Evolutionary conservation across 2,113 vertebrate species (phyloP).

Genomic region (Dicentrarchus labrax): DNA sequence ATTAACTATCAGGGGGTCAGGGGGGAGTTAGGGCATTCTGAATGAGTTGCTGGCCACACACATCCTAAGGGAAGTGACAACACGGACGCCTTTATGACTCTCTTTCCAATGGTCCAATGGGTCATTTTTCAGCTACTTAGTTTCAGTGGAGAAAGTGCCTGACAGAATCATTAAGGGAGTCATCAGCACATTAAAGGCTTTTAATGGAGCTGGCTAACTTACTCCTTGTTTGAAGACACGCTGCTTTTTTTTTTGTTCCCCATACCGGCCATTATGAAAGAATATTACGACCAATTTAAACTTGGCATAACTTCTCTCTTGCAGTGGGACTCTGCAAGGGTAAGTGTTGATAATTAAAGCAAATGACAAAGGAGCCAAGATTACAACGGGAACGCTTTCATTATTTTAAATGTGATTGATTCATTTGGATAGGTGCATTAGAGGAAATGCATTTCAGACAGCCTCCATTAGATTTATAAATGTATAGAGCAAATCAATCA

Average conservation of each 20-base stretch:
- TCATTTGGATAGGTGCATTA: not conserved
- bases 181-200: slow-evolving; percentile 78
- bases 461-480: not conserved
- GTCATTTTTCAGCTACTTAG: slow-evolving; percentile 82
- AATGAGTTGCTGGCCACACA: slow-evolving; percentile 47
- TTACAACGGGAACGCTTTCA: slow-evolving; percentile 9
- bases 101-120: slow-evolving; percentile 71
- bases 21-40: slow-evolving; percentile 46
- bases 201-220: slow-evolving; percentile 60
- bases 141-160: slow-evolving; percentile 72
- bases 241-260: slow-evolving; percentile 30
- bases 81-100: slow-evolving; percentile 69
- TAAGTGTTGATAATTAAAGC: slow-evolving; percentile 21
- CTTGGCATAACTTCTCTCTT: slow-evolving; percentile 9
- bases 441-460: not conserved
- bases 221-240: slow-evolving; percentile 52
- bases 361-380: slow-evolving; percentile 11
- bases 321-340: slow-evolving; percentile 14
- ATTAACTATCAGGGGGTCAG: slow-evolving; percentile 66
- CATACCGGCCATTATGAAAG: slow-evolving; percentile 23
- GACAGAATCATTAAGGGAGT: slow-evolving; percentile 77
- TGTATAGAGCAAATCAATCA: not conserved
- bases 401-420: slow-evolving; percentile 26
- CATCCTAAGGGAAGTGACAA: slow-evolving; percentile 62
- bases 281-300: slow-evolving; percentile 40